These are phyloP conservation scores for Drosophila infuscata DNA, from an alignment of 2,888 invertebrate genomes.

Conservation along the genomic window DNA sequence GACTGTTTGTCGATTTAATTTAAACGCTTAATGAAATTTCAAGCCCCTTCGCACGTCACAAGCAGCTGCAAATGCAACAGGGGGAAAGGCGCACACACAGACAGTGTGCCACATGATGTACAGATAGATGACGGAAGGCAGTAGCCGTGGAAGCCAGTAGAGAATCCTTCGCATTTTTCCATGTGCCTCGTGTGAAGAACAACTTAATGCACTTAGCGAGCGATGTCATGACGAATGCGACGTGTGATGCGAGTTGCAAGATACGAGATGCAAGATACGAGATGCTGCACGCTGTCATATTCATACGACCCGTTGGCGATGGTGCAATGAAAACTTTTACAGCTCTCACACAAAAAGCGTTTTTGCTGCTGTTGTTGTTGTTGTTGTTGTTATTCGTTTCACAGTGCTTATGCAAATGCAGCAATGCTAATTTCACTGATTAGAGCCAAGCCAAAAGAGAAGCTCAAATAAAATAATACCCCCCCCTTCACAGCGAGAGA, in stretches of 20 bases:
- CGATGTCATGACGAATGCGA: slow-evolving; percentile 49
- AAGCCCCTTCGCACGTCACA: slow-evolving; percentile 59
- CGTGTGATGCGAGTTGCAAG: slow-evolving; percentile 33
- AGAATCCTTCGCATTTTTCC: slow-evolving; percentile 52
- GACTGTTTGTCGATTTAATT: slow-evolving; percentile 75
- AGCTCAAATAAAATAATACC: slow-evolving; percentile 16
- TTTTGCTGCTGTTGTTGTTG: slow-evolving; percentile 24
- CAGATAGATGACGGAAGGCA: slow-evolving; percentile 14
- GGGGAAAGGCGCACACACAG: slow-evolving; percentile 6
- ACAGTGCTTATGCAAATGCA: slow-evolving; percentile 66
- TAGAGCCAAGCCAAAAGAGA: slow-evolving; percentile 42
- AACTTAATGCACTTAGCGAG: slow-evolving; percentile 84
- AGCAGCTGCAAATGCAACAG: slow-evolving; percentile 69
- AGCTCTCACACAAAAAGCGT: slow-evolving; percentile 43
- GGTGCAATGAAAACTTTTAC: slow-evolving; percentile 42
- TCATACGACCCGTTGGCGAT: slow-evolving; percentile 60
- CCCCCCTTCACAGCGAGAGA: slow-evolving; percentile 1
- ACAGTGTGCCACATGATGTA: neutral
- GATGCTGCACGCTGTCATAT: slow-evolving; percentile 56
- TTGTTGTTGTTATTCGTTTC: slow-evolving; percentile 1
- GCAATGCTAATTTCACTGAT: slow-evolving; percentile 73
- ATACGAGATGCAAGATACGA: slow-evolving; percentile 23
- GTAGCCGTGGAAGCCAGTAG: neutral
- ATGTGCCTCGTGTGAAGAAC: slow-evolving; percentile 72
- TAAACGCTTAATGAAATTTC: slow-evolving; percentile 81